phyloP scores from a whole-genome alignment of 2,797 vertebrate species.

The Platalea minor region DNA sequence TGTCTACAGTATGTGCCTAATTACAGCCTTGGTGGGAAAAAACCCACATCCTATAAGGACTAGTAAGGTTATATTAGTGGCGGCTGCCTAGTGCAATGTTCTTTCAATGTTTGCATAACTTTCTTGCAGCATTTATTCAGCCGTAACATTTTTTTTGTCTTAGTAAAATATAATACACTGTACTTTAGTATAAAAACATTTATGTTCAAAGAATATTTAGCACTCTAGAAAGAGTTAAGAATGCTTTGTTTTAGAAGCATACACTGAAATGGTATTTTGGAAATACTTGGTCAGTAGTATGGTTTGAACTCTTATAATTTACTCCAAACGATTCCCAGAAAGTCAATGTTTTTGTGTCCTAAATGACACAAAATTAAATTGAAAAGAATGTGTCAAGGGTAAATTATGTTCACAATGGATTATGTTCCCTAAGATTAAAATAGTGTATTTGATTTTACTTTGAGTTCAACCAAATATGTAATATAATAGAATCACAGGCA shows the following conservation, averaged over 20 bases:
- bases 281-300: not conserved
- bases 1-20: constrained; percentile 17
- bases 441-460: not conserved
- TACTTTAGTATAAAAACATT: not conserved
- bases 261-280: not conserved
- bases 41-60: constrained; percentile 4
- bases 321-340: not conserved
- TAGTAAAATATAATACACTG: not conserved
- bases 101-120: not conserved
- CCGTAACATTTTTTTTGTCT: not conserved
- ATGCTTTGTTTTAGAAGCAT: not conserved
- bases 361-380: not conserved
- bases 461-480: not conserved
- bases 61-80: not conserved
- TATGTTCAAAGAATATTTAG: not conserved
- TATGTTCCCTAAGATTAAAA: not conserved
- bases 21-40: constrained; percentile 42
- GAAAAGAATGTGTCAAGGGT: not conserved
- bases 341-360: not conserved
- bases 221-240: not conserved
- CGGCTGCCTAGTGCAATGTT: not conserved
- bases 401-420: not conserved
- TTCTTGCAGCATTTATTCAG: not conserved
- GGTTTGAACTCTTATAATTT: not conserved
- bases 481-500: not conserved